phyloP scores from a whole-genome alignment of 2,888 invertebrate genomes.

The Lycaena phlaeas region DNA sequence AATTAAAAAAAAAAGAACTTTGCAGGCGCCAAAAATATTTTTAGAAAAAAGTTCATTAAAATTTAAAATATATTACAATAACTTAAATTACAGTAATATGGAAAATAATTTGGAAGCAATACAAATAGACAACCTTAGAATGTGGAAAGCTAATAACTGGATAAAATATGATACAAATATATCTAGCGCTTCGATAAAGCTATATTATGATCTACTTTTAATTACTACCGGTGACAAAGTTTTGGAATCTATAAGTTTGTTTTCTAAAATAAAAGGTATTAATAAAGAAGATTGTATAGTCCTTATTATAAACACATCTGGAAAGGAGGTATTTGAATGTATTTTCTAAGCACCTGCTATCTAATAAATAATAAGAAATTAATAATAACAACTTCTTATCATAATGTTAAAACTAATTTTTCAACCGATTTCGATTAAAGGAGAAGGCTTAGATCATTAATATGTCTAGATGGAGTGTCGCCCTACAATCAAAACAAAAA shows the following conservation, averaged over 20 bases:
- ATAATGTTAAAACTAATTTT: too few relatives aligned
- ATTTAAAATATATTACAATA: too few relatives aligned
- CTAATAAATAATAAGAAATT: too few relatives aligned
- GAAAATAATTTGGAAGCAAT: slow-evolving; percentile 6
- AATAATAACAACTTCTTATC: too few relatives aligned
- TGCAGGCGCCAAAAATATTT: too few relatives aligned
- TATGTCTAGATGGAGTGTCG: too few relatives aligned
- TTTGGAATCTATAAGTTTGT: slow-evolving; percentile 44
- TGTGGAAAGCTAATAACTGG: slow-evolving; percentile 43
- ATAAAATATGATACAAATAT: slow-evolving; percentile 29
- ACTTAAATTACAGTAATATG: background rate
- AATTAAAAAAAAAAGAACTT: too few relatives aligned
- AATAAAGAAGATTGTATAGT: slow-evolving; percentile 47
- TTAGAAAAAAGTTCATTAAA: too few relatives aligned
- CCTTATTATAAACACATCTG: slow-evolving; percentile 29
- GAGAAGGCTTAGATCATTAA: too few relatives aligned
- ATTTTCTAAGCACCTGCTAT: too few relatives aligned
- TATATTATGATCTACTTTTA: slow-evolving; percentile 44
- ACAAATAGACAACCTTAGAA: slow-evolving; percentile 43
- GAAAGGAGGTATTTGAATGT: slow-evolving; percentile 32
- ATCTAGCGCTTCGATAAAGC: slow-evolving; percentile 26
- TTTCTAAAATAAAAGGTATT: slow-evolving; percentile 46
- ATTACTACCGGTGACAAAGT: slow-evolving; percentile 37
- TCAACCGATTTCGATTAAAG: too few relatives aligned
- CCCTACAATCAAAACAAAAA: too few relatives aligned